These are phyloP conservation scores for Trematocara unimaculatum DNA, from an alignment of 2,113 vertebrate species.

Conservation along the genomic window DNA sequence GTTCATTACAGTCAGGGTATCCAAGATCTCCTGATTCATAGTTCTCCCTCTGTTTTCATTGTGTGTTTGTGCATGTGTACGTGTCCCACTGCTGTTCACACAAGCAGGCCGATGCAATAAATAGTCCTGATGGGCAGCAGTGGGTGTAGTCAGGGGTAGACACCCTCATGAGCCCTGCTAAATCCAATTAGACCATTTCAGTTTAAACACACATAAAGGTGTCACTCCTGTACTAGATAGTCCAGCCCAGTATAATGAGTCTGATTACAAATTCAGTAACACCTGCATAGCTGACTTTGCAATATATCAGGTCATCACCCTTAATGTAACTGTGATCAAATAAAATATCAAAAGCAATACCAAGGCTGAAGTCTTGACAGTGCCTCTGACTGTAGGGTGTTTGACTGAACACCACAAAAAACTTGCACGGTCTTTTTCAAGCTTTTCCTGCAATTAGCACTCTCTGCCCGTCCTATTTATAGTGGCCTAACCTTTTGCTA, in stretches of 20 bases:
- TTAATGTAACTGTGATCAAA: neutral
- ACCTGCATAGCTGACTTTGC: neutral
- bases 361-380: neutral
- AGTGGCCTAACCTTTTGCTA: slow-evolving; percentile 58
- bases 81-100: neutral
- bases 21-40: slow-evolving; percentile 36
- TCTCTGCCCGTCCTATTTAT: slow-evolving; percentile 50
- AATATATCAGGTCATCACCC: neutral
- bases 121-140: slow-evolving; percentile 40
- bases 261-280: neutral
- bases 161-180: slow-evolving; percentile 16
- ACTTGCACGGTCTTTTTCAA: neutral
- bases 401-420: slow-evolving; percentile 21
- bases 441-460: slow-evolving; percentile 16
- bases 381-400: neutral
- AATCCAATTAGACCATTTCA: slow-evolving; percentile 48
- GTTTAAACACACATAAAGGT: slow-evolving; percentile 17
- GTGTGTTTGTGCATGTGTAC: neutral
- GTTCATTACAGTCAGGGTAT: slow-evolving; percentile 36
- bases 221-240: neutral
- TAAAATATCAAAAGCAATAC: slow-evolving; percentile 14
- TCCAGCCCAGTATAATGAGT: neutral
- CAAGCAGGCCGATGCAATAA: slow-evolving; percentile 26
- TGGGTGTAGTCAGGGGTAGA: slow-evolving; percentile 34
- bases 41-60: neutral